Percentiles rank a stretch among this genome's conserved stretches.
Conservation (phyloP, 1,140 invertebrate genomes). For the Bradysia coprophila region DNA sequence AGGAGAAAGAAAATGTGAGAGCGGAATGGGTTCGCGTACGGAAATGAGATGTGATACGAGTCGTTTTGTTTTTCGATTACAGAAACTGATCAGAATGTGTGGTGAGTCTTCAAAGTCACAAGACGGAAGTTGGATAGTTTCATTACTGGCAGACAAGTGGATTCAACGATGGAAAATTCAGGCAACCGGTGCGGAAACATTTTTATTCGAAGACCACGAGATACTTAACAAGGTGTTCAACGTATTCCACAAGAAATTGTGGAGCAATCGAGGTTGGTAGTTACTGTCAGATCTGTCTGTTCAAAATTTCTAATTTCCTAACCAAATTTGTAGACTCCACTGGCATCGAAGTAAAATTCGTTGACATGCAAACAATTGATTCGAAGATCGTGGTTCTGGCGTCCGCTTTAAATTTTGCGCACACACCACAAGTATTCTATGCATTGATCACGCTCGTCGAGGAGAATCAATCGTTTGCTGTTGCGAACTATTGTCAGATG, state of each 20-base stretch:
- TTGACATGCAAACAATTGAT: conserved; percentile 51
- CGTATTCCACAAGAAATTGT: conserved; percentile 17
- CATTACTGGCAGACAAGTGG: conserved; percentile 16
- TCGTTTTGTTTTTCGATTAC: no score
- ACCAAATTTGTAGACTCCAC: no score
- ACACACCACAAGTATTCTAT: conserved; percentile 44
- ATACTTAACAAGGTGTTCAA: conserved; percentile 16
- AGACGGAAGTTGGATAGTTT: conserved; percentile 9
- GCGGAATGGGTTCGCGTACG: conserved; percentile 1
- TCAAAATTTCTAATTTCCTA: neutral
- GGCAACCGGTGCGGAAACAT: conserved; percentile 16
- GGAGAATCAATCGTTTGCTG: conserved; percentile 10
- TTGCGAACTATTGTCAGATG: neutral
- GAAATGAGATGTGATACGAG: no score
- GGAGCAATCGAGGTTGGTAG: conserved; percentile 13
- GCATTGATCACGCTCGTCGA: conserved; percentile 34
- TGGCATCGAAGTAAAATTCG: conserved; percentile 29
- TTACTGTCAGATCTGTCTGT: neutral
- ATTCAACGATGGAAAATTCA: conserved; percentile 18
- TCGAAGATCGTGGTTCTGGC: conserved; percentile 50
- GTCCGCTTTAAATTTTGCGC: conserved; percentile 44
- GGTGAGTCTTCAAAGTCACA: conserved; percentile 8
- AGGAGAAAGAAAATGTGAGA: conserved; percentile 58
- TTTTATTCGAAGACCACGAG: conserved; percentile 18
- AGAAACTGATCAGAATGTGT: conserved; percentile 16